Base-by-base conservation (phyloP, 2,888 invertebrate genomes). In the Alcis repandata region DNA sequence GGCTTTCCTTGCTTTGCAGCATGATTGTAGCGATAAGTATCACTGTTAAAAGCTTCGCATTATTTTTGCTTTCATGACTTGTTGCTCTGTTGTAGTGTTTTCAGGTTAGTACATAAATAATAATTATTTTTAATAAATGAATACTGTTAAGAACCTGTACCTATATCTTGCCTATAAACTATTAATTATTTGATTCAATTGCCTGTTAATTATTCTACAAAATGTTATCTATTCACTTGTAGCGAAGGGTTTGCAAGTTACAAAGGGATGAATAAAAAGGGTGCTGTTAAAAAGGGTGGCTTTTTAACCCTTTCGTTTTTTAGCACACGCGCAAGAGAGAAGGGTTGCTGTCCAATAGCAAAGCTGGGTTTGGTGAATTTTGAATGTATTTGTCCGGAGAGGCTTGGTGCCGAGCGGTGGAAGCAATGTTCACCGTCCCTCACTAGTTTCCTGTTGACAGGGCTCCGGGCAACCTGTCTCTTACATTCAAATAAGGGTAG, bases 311-410 rank as follows among this genome's bases (percentile, higher is more conserved):
- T 91, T 92, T 86, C 77, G 60, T 87, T 90, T 90, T 91, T 92
- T 92, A 89, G 91, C 92, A 93, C 93, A 92, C 83, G 92, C 92
- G 92, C 92, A 92, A 86, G 86, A 79, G 87, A 85, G 87, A 86
- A 81, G 87, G 87, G 85, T 73, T 80, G 76, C 81, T 84, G 81
- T 83, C 93, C 93, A 93, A 93, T 93, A 68, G 86, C 82, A 91
- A 79, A 70, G 76, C 84, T 83, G 86, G 74, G 78, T 82, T 85
- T 80, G 72, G 65, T 71, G 82, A 72, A 76, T 88, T 91, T 87
- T 84, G 86, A 88, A 90, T 86, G 83, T 88, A 87, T 89, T 88
- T 72, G 84, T 79, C 79, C 84, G 84, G 77, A 84, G 84, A 73
- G 77, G 51, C 10, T 71, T 67, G 73, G 77, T 63, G 69, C 61